Evolutionary conservation across 2,797 vertebrate genomes (phyloP).

Genomic region (Karalla daura): DNA sequence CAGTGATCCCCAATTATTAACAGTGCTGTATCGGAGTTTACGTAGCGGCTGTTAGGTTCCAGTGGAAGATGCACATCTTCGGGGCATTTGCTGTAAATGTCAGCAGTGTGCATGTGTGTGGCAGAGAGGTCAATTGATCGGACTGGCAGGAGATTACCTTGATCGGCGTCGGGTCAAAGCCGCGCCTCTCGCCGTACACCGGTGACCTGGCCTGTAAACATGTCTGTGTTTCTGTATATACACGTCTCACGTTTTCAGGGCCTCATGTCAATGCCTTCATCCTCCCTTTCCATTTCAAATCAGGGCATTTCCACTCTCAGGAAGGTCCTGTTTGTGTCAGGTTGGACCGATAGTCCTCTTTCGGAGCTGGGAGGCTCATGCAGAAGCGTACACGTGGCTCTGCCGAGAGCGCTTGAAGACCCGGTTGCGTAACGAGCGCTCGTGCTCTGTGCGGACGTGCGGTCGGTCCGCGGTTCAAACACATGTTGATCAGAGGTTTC

Average conservation of each 20-base stretch:
- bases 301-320: conserved; percentile 3
- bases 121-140: conserved; percentile 67
- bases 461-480: conserved; percentile 46
- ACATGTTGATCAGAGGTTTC: conserved; percentile 53
- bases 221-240: not conserved
- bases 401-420: conserved; percentile 37
- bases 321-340: conserved; percentile 10
- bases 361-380: too few relatives aligned
- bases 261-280: not conserved
- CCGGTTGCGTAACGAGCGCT: conserved; percentile 34
- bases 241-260: not conserved
- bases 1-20: too few relatives aligned
- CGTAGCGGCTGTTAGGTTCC: too few relatives aligned
- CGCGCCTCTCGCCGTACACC: conserved; percentile 36
- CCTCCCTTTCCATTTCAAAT: not conserved
- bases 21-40: too few relatives aligned
- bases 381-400: conserved; percentile 32
- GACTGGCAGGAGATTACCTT: conserved; percentile 59
- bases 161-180: conserved; percentile 52
- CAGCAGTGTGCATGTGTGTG: conserved; percentile 51
- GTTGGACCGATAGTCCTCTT: conserved; percentile 9
- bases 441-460: conserved; percentile 15
- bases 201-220: conserved; percentile 19
- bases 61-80: too few relatives aligned
- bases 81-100: conserved; percentile 54